Evolutionary conservation across 2,113 vertebrate species (phyloP).

Genomic region (Proteles cristata): DNA sequence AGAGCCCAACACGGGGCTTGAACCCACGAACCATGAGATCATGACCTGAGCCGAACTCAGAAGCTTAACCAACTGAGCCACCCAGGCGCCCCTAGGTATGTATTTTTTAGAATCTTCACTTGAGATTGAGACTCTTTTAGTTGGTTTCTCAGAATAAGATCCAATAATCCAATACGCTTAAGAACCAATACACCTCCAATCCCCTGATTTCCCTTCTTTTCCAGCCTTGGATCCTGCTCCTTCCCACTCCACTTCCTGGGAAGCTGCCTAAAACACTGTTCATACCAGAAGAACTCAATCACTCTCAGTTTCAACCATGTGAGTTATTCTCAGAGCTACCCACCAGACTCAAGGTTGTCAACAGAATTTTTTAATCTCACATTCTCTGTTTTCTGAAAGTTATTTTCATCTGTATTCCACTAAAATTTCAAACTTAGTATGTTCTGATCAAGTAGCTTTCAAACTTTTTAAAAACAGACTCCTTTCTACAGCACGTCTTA

Average conservation of each 20-base stretch:
- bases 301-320: not conserved
- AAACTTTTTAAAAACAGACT: not conserved
- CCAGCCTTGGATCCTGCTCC: not conserved
- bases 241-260: not conserved
- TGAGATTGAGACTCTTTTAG: not conserved
- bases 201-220: not conserved
- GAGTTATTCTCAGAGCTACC: not conserved
- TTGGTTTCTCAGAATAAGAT: not conserved
- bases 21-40: no score
- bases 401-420: not conserved
- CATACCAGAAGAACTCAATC: not conserved
- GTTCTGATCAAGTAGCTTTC: not conserved
- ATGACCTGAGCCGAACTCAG: no score
- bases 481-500: not conserved
- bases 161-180: not conserved
- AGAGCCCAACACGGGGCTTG: no score
- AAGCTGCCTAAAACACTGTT: not conserved
- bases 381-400: not conserved
- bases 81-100: not conserved
- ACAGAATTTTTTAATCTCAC: not conserved
- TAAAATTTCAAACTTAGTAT: not conserved
- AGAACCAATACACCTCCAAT: not conserved
- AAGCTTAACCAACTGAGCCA: no score
- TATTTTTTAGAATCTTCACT: not conserved
- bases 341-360: not conserved